Percentiles rank a stretch among this genome's conserved stretches.
phyloP scores from a whole-genome alignment of 2,888 invertebrate genomes.

The Scaptomyza cyrtandrae region DNA sequence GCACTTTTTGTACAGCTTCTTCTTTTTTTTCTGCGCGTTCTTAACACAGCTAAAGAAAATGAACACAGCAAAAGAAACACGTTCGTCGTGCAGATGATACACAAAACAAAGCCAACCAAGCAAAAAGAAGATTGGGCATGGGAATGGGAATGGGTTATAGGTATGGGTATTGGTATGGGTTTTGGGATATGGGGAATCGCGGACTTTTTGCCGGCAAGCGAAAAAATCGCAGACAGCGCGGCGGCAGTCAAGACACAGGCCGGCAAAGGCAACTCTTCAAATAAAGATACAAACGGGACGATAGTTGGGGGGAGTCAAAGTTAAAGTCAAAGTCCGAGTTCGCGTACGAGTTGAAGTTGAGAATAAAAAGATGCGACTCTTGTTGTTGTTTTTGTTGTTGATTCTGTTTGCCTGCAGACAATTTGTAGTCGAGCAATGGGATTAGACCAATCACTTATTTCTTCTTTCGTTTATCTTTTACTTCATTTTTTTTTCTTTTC shows the following conservation, averaged over 20 bases:
- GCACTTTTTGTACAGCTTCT: constrained; percentile 36
- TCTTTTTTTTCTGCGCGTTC: constrained; percentile 35
- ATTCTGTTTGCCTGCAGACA: constrained; percentile 56
- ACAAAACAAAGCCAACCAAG: constrained; percentile 54
- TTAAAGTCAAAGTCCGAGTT: constrained; percentile 44
- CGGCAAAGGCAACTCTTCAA: constrained; percentile 35
- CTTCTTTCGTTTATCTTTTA: neutral
- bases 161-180: constrained; percentile 17
- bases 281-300: constrained; percentile 16
- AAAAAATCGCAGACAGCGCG: constrained; percentile 73
- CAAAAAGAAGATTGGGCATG: constrained; percentile 36
- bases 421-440: constrained; percentile 65
- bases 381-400: neutral
- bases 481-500: neutral
- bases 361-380: constrained; percentile 4
- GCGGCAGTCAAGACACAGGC: constrained; percentile 46
- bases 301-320: neutral
- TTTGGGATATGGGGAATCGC: constrained; percentile 19
- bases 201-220: constrained; percentile 55
- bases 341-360: constrained; percentile 15
- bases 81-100: constrained; percentile 78
- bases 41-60: constrained; percentile 7
- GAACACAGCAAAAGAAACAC: constrained; percentile 46
- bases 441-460: constrained; percentile 44
- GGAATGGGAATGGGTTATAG: constrained; percentile 10